These are phyloP conservation scores for pig (Sus scrofa) DNA, from an alignment of 2,113 vertebrate genomes.

Conservation along the genomic window T2T-Sscrofa CM000825.6:77403001-77403500, in stretches of 20 bases:
- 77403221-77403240: not conserved
- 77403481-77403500: not conserved
- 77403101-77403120: not conserved
- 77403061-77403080: not conserved
- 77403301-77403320: not conserved
- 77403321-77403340: not conserved
- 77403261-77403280: not conserved
- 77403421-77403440: not conserved
- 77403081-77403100: not conserved
- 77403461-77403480: not conserved
- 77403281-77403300: not conserved
- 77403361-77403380: not conserved
- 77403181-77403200: not conserved
- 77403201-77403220: not conserved
- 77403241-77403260: not conserved
- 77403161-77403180: not conserved
- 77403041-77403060: not conserved
- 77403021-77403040: no score
- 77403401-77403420: not conserved
- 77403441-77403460: not conserved
- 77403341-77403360: not conserved
- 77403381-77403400: slow-evolving; percentile 22
- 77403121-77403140: not conserved
- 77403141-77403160: not conserved
- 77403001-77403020: no score